phyloP scores from a whole-genome alignment of 2,797 vertebrate species.

The Crocodylus rhombifer region DNA sequence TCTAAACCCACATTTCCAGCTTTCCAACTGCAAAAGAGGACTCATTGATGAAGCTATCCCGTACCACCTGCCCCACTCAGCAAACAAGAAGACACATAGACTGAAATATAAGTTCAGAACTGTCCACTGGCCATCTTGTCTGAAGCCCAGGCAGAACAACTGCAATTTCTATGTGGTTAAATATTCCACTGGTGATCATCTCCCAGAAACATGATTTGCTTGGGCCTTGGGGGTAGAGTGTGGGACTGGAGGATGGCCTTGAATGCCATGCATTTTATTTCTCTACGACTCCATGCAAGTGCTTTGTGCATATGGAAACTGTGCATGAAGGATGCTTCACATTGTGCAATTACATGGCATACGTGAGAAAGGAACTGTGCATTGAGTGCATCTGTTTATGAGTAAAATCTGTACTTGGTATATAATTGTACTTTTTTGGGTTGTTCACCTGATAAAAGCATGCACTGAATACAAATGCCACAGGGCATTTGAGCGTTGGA shows the following conservation, averaged over 20 bases:
- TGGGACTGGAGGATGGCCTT: neutral
- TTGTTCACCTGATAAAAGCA: neutral
- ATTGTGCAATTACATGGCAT: neutral
- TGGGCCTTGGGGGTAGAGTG: neutral
- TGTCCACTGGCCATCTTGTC: neutral
- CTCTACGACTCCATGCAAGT: neutral
- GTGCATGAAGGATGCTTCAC: neutral
- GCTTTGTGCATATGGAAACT: neutral
- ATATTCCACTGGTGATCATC: neutral
- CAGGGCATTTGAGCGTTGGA: no score
- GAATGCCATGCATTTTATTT: neutral
- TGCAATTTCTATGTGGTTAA: neutral
- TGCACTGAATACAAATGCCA: neutral
- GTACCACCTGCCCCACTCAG: neutral
- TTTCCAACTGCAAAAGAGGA: neutral
- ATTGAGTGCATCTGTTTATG: neutral
- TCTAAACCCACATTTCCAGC: neutral
- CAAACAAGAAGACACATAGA: neutral
- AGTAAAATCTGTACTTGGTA: neutral
- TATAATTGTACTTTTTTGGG: neutral
- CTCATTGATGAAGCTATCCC: neutral
- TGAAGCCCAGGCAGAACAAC: neutral
- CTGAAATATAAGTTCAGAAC: neutral
- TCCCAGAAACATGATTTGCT: neutral
- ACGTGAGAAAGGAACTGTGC: neutral